Percentiles rank a stretch among this genome's conserved stretches.
phyloP scores from a whole-genome alignment of 2,113 vertebrate genomes.

The Centrocercus urophasianus region DNA sequence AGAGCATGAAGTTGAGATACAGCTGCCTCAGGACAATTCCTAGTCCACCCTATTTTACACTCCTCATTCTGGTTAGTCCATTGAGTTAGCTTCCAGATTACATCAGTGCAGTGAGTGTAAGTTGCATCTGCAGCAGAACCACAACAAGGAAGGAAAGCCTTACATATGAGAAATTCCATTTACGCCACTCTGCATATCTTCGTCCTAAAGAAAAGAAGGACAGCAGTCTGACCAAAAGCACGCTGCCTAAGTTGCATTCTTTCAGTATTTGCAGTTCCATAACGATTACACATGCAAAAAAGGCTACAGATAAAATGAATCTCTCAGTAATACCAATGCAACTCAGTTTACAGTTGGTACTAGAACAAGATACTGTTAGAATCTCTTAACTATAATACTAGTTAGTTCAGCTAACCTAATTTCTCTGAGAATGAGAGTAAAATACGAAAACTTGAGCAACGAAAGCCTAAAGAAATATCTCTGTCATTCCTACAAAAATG shows the following conservation, averaged over 20 bases:
- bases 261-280: not conserved
- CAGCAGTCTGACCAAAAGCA: not conserved
- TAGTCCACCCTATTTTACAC: not conserved
- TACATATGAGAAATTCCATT: not conserved
- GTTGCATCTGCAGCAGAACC: not conserved
- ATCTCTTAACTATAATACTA: not conserved
- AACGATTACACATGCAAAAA: not conserved
- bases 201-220: not conserved
- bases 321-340: not conserved
- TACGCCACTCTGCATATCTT: accelerated
- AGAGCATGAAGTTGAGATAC: not conserved
- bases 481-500: not conserved
- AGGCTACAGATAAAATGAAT: not conserved
- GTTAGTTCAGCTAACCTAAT: not conserved
- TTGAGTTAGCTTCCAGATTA: not conserved
- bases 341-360: not conserved
- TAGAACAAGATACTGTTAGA: not conserved
- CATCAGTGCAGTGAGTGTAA: not conserved
- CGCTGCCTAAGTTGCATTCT: not conserved
- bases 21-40: not conserved
- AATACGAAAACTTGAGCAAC: not conserved
- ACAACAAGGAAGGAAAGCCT: accelerated
- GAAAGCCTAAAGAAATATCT: not conserved
- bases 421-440: not conserved
- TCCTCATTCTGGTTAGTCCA: not conserved